Percentiles rank a stretch among this genome's conserved stretches.
phyloP scores from a whole-genome alignment of 2,797 vertebrate genomes.

The Hoplostethus mediterraneus region DNA sequence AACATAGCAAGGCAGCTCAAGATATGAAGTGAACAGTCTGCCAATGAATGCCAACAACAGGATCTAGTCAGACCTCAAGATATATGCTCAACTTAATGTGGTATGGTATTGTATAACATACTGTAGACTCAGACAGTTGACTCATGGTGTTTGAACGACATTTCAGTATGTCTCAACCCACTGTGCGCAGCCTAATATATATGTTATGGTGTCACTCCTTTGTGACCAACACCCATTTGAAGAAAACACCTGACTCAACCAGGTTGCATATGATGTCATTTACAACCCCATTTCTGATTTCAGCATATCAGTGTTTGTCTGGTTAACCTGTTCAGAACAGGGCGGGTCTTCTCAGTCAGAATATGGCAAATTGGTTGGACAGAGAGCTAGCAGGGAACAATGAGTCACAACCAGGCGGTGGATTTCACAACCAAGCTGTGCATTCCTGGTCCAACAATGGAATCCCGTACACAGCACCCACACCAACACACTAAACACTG shows the following conservation, averaged over 20 bases:
- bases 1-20: neutral
- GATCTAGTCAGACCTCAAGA: constrained; percentile 9
- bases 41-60: neutral
- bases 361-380: constrained; percentile 75
- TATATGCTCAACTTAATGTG: neutral
- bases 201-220: constrained; percentile 18
- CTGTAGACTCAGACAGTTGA: constrained; percentile 11
- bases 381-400: constrained; percentile 72
- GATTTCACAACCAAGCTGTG: constrained; percentile 78
- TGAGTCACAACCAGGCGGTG: constrained; percentile 74
- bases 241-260: constrained; percentile 60
- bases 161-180: constrained; percentile 17
- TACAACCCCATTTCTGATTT: constrained; percentile 18
- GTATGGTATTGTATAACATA: neutral
- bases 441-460: constrained; percentile 81
- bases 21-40: neutral
- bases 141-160: constrained; percentile 11
- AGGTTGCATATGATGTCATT: constrained; percentile 47
- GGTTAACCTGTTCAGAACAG: constrained; percentile 33
- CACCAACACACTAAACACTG: constrained; percentile 51
- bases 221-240: constrained; percentile 58
- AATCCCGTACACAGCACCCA: constrained; percentile 74
- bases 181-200: constrained; percentile 7
- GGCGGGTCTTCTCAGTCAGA: constrained; percentile 23
- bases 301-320: constrained; percentile 40